Evolutionary conservation across 2,113 vertebrate genomes (phyloP), one percentile per base, ranked within the genome.

Genomic region (Siniperca knerii): DNA sequence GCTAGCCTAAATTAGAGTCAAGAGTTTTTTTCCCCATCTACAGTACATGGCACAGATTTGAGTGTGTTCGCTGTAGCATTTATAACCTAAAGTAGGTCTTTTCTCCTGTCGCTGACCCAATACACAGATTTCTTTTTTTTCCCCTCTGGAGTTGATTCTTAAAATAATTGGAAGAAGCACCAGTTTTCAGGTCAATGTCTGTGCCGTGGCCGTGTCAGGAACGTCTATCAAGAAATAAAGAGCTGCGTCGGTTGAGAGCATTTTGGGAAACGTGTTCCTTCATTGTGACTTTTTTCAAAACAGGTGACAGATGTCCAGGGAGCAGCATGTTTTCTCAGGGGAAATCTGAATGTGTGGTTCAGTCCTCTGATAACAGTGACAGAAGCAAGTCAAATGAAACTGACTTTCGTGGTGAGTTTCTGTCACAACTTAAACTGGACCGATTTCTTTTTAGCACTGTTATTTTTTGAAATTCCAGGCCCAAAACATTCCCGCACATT

Each of bases 11-110:
- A 83, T 85, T 75, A 80, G 48, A 77, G 29, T n/a, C 2, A 20
- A 44, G 61, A 3, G 16, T 18, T 76, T 60, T 33, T 42, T 77
- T 52, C n/a, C n/a, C 15, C 58, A 42, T 29, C 55, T 25, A 60
- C 44, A 68, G 68, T 25, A 68, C 85, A 57, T 48, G 77, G 82
- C 89, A 90, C 77, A 89, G 85, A 86, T 87, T 13, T 35, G 66
- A 72, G 21, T 29, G 65, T 60, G 55, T 64, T 75, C 80, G 77
- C 80, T 70, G 80, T 40, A 48, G 88, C 76, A 77, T 84, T 75
- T 79, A 29, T 65, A 83, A 79, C 77, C 71, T 71, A 69, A 89
- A 90, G 83, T 84, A 85, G 87, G 76, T 85, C 81, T 85, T 79
- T 68, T 46, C 84, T 75, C 65, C 48, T 42, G 48, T 16, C 54